Percentiles rank a stretch among this genome's conserved stretches.
phyloP scores from a whole-genome alignment of 2,797 vertebrate species.

The Tapirus indicus region DNA sequence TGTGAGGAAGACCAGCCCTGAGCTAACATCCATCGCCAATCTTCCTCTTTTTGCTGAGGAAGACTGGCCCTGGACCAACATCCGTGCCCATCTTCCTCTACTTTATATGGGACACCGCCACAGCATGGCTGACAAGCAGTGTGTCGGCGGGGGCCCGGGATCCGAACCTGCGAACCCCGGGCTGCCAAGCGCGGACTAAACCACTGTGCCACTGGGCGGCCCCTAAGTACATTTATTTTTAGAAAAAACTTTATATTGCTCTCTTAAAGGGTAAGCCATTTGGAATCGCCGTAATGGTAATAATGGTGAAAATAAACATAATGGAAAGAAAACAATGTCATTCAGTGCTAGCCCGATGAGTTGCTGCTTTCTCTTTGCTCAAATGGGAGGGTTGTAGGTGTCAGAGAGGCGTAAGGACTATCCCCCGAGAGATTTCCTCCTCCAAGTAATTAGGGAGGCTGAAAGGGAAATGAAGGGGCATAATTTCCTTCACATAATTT shows the following conservation, averaged over 20 bases:
- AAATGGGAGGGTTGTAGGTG: background rate
- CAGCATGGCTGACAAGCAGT: no score
- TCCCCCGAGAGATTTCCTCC: background rate
- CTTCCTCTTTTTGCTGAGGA: no score
- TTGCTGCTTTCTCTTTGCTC: background rate
- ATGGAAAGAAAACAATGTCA: background rate
- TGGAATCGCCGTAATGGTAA: background rate
- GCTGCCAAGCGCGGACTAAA: no score
- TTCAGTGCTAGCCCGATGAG: background rate
- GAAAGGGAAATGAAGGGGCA: background rate
- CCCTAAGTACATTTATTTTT: background rate
- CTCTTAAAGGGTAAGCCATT: background rate
- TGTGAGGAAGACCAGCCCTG: no score
- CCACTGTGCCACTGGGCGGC: no score
- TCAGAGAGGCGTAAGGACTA: background rate
- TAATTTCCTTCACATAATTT: accelerated
- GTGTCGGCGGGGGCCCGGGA: no score
- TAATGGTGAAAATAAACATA: background rate
- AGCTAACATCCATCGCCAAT: no score
- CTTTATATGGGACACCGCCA: no score
- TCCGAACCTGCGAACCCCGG: no score
- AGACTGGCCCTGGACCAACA: no score
- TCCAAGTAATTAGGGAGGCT: background rate
- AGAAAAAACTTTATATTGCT: background rate
- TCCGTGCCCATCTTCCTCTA: no score